These are phyloP conservation scores for Fragum whitleyi DNA, from an alignment of 2,888 invertebrate genomes.

Conservation along the genomic window DNA sequence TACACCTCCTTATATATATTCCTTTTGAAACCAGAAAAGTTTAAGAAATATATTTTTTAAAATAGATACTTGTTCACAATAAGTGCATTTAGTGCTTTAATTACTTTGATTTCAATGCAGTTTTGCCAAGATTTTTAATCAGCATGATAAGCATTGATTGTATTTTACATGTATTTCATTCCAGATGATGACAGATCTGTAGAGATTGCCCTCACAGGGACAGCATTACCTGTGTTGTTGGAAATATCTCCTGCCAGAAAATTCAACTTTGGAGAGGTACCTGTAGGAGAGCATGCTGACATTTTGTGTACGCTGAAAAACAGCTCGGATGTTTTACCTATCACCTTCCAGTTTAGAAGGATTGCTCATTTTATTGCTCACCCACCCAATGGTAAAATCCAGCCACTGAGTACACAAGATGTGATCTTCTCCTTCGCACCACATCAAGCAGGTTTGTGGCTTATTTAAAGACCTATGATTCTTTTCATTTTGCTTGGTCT, in stretches of 20 bases:
- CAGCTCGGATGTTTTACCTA: constrained; percentile 80
- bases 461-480: too few species aligned
- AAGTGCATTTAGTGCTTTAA: too few species aligned
- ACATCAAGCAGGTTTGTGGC: constrained; percentile 82
- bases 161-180: too few species aligned
- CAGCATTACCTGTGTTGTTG: constrained; percentile 84
- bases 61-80: too few species aligned
- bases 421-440: constrained; percentile 84
- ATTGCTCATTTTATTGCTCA: constrained; percentile 84
- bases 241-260: constrained; percentile 79
- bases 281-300: constrained; percentile 82
- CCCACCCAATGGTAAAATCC: constrained; percentile 82
- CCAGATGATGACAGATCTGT: constrained; percentile 67
- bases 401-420: constrained; percentile 80
- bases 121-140: too few species aligned
- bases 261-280: constrained; percentile 83
- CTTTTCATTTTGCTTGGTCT: too few species aligned
- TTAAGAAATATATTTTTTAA: too few species aligned
- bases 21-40: too few species aligned
- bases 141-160: too few species aligned
- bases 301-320: constrained; percentile 82
- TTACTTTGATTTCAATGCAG: too few species aligned
- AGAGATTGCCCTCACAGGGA: constrained; percentile 85
- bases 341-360: constrained; percentile 81
- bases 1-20: too few species aligned